Conservation (phyloP, 2,888 invertebrate species). For the Cyaniris semiargus region DNA sequence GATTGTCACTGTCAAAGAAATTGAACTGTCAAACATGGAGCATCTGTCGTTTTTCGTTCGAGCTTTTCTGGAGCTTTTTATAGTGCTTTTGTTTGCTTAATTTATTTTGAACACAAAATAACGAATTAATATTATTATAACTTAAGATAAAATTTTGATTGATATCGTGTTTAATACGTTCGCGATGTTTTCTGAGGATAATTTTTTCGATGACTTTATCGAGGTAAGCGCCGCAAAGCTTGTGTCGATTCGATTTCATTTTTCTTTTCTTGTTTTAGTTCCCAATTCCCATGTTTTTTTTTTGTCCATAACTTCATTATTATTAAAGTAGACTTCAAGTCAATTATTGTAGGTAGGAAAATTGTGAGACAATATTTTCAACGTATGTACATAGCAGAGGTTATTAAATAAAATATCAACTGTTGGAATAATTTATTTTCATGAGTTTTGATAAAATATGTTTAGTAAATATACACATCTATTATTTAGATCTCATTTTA, state of each 20-base stretch:
- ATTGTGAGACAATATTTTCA: too few relatives aligned
- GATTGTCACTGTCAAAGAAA: neutral
- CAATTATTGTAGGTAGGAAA: too few relatives aligned
- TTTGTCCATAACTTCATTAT: neutral
- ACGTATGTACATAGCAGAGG: too few relatives aligned
- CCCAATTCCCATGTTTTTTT: neutral
- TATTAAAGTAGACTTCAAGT: neutral
- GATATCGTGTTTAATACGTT: neutral
- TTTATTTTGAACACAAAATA: too few relatives aligned
- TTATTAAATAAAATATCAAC: too few relatives aligned
- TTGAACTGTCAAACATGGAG: neutral
- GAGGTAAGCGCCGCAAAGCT: neutral
- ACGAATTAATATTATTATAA: too few relatives aligned
- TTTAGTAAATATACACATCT: too few relatives aligned
- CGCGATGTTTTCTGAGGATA: neutral
- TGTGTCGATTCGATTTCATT: neutral
- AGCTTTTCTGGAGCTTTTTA: constrained; percentile 1
- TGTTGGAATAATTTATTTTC: too few relatives aligned
- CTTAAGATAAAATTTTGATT: neutral
- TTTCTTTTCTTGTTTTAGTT: neutral
- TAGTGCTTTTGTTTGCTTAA: neutral
- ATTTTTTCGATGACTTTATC: neutral
- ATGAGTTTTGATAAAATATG: too few relatives aligned
- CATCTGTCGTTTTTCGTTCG: neutral
- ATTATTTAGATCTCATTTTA: too few relatives aligned